Percentiles rank a stretch among this genome's conserved stretches.
These are phyloP conservation scores for Hiodon alosoides DNA, from an alignment of 2,113 vertebrate species.

Conservation along the genomic window DNA sequence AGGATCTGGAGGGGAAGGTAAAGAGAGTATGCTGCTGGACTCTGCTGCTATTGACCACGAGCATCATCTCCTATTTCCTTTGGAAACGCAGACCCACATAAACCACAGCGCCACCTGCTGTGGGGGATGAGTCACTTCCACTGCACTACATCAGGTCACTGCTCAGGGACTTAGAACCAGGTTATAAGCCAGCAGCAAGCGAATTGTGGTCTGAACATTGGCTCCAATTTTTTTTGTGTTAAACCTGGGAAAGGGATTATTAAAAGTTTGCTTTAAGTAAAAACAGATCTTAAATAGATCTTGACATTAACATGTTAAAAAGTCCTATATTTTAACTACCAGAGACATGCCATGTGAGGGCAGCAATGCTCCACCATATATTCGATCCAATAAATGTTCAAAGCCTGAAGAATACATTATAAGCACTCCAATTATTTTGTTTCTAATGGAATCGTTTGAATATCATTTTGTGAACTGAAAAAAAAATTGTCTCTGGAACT, in stretches of 20 bases:
- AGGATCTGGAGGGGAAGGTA: constrained; percentile 50
- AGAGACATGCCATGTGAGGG: background rate
- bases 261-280: no score
- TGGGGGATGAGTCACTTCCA: background rate
- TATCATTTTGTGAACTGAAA: no score
- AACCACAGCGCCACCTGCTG: constrained; percentile 37
- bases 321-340: background rate
- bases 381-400: no score
- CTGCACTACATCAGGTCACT: no score
- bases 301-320: no score
- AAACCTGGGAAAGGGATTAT: background rate
- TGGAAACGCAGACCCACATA: constrained; percentile 45
- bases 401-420: no score
- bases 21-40: constrained; percentile 53
- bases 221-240: background rate
- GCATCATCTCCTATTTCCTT: constrained; percentile 44
- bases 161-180: background rate
- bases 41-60: constrained; percentile 41
- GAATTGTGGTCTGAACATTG: background rate
- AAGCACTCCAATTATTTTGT: no score
- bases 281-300: no score
- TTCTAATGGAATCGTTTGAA: no score
- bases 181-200: background rate
- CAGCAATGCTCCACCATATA: background rate
- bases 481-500: no score